phyloP scores from a whole-genome alignment of 1,140 invertebrate genomes.

The Odontomachus brunneus region DNA sequence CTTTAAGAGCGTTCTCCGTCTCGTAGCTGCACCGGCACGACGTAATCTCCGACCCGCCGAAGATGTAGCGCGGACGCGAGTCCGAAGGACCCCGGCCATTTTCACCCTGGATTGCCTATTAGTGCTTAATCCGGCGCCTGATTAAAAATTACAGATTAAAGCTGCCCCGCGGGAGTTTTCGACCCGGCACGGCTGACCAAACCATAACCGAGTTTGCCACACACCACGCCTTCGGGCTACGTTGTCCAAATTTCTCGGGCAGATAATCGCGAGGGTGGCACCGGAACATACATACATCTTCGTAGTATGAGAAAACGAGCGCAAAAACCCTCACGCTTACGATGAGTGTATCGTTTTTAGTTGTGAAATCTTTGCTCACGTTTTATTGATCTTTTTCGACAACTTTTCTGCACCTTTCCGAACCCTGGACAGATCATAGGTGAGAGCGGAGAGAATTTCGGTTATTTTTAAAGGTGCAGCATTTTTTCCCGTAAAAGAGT shows the following conservation, averaged over 20 bases:
- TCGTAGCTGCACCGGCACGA: too few species aligned
- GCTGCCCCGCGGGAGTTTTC: slow-evolving; percentile 75
- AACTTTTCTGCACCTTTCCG: too few species aligned
- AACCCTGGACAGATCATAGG: not conserved
- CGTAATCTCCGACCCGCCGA: not conserved
- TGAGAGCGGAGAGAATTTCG: not conserved
- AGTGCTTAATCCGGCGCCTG: slow-evolving; percentile 73
- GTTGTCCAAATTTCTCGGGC: slow-evolving; percentile 83
- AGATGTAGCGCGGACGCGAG: not conserved
- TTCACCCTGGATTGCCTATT: slow-evolving; percentile 76
- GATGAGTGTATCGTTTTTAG: too few species aligned
- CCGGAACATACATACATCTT: slow-evolving; percentile 57
- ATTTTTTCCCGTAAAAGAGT: slow-evolving; percentile 56
- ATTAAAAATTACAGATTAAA: slow-evolving; percentile 82
- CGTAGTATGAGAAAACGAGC: slow-evolving; percentile 8
- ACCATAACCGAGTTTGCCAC: slow-evolving; percentile 81
- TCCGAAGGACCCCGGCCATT: slow-evolving; percentile 56
- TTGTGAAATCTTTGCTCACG: not conserved
- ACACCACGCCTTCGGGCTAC: slow-evolving; percentile 75
- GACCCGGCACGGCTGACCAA: slow-evolving; percentile 76
- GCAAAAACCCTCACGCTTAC: not conserved
- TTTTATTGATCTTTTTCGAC: too few species aligned
- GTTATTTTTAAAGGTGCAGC: slow-evolving; percentile 3
- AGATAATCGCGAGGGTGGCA: slow-evolving; percentile 83
- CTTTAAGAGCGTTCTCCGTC: not conserved